These are phyloP conservation scores for Lochmaea crataegi DNA, from an alignment of 2,888 invertebrate species.

Conservation along the genomic window DNA sequence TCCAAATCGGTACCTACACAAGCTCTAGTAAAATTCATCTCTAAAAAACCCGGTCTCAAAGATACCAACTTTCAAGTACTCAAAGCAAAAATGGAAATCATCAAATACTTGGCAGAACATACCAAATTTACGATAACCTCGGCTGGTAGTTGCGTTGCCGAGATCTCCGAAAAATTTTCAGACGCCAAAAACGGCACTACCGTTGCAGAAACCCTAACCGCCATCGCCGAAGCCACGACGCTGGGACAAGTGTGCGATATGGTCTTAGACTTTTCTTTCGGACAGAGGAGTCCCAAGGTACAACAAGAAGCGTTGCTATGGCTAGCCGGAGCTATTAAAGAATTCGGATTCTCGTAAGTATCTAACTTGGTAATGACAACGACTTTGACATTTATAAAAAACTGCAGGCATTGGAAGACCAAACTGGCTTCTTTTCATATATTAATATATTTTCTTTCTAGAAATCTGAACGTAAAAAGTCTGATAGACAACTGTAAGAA, in stretches of 20 bases:
- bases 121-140: slow-evolving; percentile 78
- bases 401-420: background rate
- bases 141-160: slow-evolving; percentile 80
- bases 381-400: background rate
- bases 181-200: slow-evolving; percentile 81
- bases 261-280: slow-evolving; percentile 80
- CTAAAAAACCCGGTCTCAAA: slow-evolving; percentile 87
- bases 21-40: slow-evolving; percentile 77
- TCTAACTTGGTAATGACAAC: slow-evolving; percentile 10
- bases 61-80: slow-evolving; percentile 94
- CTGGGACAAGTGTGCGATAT: slow-evolving; percentile 80
- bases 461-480: slow-evolving; percentile 74
- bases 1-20: slow-evolving; percentile 77
- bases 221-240: slow-evolving; percentile 82
- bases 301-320: slow-evolving; percentile 87
- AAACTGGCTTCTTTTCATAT: background rate
- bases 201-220: slow-evolving; percentile 77
- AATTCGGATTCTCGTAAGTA: slow-evolving; percentile 87
- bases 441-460: slow-evolving; percentile 52
- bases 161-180: slow-evolving; percentile 86
- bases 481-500: slow-evolving; percentile 85
- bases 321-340: slow-evolving; percentile 81
- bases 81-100: slow-evolving; percentile 82
- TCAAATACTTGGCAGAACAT: slow-evolving; percentile 82
- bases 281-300: slow-evolving; percentile 91